Conservation (phyloP, 2,113 vertebrate species). For the Crypturellus undulatus region DNA sequence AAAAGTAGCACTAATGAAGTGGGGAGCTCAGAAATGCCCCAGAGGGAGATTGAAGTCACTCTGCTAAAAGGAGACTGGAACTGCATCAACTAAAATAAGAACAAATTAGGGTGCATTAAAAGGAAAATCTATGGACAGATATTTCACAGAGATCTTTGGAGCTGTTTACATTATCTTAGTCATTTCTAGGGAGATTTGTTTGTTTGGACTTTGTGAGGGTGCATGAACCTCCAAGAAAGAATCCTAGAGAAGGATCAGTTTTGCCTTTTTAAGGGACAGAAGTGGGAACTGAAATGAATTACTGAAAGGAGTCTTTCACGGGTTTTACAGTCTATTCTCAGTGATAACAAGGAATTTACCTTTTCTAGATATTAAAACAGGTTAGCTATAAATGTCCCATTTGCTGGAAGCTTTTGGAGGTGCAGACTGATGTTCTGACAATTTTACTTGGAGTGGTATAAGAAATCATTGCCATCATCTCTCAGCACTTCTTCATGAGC, state of each 20-base stretch:
- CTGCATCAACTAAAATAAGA: neutral
- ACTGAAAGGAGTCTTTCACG: neutral
- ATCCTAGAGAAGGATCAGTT: neutral
- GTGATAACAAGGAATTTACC: neutral
- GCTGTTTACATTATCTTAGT: neutral
- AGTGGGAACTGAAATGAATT: neutral
- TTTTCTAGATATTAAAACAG: conserved; percentile 13
- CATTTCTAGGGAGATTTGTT: neutral
- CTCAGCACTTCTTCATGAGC: neutral
- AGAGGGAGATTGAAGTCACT: neutral
- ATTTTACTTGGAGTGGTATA: neutral
- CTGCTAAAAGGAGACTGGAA: neutral
- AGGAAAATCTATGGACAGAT: neutral
- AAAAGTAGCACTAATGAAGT: neutral
- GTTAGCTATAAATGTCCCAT: neutral
- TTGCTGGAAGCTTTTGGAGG: neutral
- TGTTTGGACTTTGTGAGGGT: neutral
- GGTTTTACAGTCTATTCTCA: neutral
- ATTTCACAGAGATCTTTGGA: neutral
- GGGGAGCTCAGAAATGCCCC: neutral
- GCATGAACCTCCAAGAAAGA: neutral
- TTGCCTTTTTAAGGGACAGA: neutral
- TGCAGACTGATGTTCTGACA: conserved; percentile 3
- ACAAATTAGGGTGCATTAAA: neutral
- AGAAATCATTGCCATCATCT: conserved; percentile 22